Base-by-base conservation (phyloP, 2,797 vertebrate species). In the Acanthurus lineatus region DNA sequence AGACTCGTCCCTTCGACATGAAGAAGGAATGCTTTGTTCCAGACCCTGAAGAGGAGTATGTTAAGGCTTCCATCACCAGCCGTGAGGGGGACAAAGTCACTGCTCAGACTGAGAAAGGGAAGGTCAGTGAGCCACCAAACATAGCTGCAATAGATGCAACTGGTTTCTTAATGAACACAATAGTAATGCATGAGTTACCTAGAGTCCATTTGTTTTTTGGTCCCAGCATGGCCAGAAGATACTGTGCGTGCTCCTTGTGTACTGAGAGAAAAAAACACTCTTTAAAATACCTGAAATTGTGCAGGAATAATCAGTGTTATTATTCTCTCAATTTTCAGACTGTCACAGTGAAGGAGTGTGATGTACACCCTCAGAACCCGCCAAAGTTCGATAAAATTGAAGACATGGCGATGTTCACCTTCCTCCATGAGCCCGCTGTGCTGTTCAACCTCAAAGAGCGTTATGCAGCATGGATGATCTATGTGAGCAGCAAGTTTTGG, bases 361-460 rank as follows among this genome's bases (percentile, higher is more conserved):
- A 95, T 22, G 59, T 97, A 9, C 94, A 96, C 83, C 96, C 96
- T 84, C 88, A 90, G 53, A 89, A 88, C 62, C 86, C 86, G 1
- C 96, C 97, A 69, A 97, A 97, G 91, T 97, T 96, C 7, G 97
- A 98, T 94, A 97, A 96, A 94, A 97, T 97, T 14, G 97, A 98
- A 86, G 97, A 98, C 94, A 97, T 97, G 97, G 97, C 96, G 3
- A 97, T 98, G 97, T 71, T 97, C 87, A 98, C 97, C 9, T 97
- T 97, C 84, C 95, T 97, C 56, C 95, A 97, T 0, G 97, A 97
- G 69, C 97, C 97, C 0, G 96, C 97, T 0, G 97, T 98, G 88
- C 94, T 98, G 86, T 97, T 94, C 90, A 97, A 98, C 89, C 97
- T 98, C 86, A 97, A 98, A 95, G 97, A 98, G 76, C 96, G 97